Percentiles rank a stretch among this genome's conserved stretches.
Conservation (phyloP, 2,113 vertebrate species). For the Eurypyga helias region DNA sequence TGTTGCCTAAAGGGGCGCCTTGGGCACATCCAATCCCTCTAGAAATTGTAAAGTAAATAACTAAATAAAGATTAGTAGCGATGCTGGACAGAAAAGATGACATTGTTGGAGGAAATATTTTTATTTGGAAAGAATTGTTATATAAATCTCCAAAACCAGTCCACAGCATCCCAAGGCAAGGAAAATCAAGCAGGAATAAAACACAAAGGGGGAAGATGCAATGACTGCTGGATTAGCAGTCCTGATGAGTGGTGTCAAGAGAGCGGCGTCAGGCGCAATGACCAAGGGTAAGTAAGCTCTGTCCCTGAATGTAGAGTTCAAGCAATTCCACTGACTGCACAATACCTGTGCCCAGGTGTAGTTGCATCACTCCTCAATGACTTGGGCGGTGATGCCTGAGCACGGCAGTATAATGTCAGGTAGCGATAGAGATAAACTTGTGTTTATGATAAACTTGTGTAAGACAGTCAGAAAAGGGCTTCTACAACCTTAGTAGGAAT, state of each 20-base stretch:
- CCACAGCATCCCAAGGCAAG: not conserved
- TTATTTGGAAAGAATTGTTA: not conserved
- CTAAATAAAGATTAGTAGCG: conserved; percentile 45
- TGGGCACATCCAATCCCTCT: conserved; percentile 31
- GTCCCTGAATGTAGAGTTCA: not conserved
- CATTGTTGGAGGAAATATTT: conserved; percentile 14
- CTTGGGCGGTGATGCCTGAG: not conserved
- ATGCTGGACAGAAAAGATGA: not conserved
- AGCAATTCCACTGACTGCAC: not conserved
- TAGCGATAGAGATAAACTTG: not conserved
- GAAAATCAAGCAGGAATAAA: not conserved
- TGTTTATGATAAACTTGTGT: too few species aligned
- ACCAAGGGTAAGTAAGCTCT: not conserved
- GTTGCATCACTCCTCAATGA: not conserved
- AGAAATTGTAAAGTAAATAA: conserved; percentile 53
- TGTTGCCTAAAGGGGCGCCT: conserved; percentile 50
- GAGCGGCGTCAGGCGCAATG: not conserved
- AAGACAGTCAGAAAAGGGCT: not conserved
- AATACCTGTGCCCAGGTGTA: not conserved
- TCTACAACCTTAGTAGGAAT: not conserved
- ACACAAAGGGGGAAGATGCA: not conserved
- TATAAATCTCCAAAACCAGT: not conserved
- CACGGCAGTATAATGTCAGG: not conserved
- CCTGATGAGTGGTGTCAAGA: not conserved
- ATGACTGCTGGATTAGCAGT: not conserved